Evolutionary conservation across 1,140 invertebrate genomes (phyloP), one percentile per base, ranked within the genome.

Genomic region (Laodelphax striatellus): DNA sequence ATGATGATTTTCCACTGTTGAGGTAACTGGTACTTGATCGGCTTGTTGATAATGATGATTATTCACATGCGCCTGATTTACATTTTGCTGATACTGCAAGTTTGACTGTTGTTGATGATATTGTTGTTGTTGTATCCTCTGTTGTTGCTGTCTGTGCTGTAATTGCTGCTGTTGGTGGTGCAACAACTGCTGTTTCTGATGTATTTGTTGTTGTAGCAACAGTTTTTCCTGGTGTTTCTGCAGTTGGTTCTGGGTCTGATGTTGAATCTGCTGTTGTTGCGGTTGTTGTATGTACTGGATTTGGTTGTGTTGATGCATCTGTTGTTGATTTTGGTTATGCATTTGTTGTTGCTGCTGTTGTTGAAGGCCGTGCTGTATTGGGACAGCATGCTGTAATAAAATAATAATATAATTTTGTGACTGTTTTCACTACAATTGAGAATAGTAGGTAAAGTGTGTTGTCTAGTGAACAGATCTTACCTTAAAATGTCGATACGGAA

Each of bases 161-260:
- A 21, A 17, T 55, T 55, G 53, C 17, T 56, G 60, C 41, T 46
- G 60, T 46, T 61, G 60, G 14, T 57, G 54, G 13, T 61, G 60
- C 19, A 22, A 19, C 19, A 24, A 41, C 24, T 61, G 54, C 38
- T 38, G 60, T 16, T 21, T 17, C 22, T 24, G 22, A 31, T 28
- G 22, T 8, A 21, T 16, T 16, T 55, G 53, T 16, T 55, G 53
- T 31, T 21, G 53, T 16, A 21, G 21, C 53, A 16, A 31, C 31
- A 21, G 21, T 44, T 61, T 24, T 6, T 57, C 34, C 28, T 61
- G 53, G 16, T 43, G 54, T 28, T 61, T 22, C 34, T 61, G 60
- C 34, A 22, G 54, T 50, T 61, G 28, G 13, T 57, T 46, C 52
- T 46, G 43, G 21, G 31, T 22, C 44, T 61, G 53, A 16, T 57